Evolutionary conservation across 2,797 vertebrate species (phyloP), one percentile per base, ranked within the genome.

Genomic region (Kryptolebias ocellatus): DNA sequence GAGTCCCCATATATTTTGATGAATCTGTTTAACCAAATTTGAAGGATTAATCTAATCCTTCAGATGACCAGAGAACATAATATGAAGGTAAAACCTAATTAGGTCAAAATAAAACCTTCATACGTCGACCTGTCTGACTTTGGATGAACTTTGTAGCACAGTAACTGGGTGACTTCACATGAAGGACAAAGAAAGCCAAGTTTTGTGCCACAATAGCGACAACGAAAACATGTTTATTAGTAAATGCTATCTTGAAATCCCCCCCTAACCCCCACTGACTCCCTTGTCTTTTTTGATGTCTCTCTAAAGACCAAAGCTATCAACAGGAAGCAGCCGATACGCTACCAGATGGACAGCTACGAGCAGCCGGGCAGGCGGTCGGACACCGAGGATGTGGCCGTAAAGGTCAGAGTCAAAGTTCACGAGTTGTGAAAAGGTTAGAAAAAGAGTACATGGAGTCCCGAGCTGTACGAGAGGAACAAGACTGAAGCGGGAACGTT

Each of bases 291-390:
- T 24, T 16, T 56, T 51, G 0, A 45, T 55, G 6, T 71, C 63
- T 46, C 74, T 58, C 63, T 63, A 76, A 84, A 97, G 92, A 93
- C 96, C 7, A 99, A 97, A 91, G 95, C 96, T 63, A 94, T 98
- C 86, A 98, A 98, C 93, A 95, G 98, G 90, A 98, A 97, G 81
- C 95, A 97, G 83, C 96, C 96, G 0, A 82, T 96, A 60, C 94
- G 96, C 67, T 96, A 95, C 84, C 96, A 97, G 79, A 93, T 98
- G 84, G 96, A 98, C 85, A 94, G 89, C 90, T 97, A 95, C 0
- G 96, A 99, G 59, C 95, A 95, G 78, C 89, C 95, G 3, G 83
- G 91, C 50, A 90, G 95, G 72, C 92, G 95, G 3, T 94, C 90
- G 15, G 96, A 98, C 85, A 94, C 93, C 0, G 97, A 98, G 70